A percentile compares a stretch with the other conserved stretches of the same genome.
These are phyloP conservation scores for Manis javanica DNA, from an alignment of 2,797 vertebrate genomes.

Conservation along the genomic window DNA sequence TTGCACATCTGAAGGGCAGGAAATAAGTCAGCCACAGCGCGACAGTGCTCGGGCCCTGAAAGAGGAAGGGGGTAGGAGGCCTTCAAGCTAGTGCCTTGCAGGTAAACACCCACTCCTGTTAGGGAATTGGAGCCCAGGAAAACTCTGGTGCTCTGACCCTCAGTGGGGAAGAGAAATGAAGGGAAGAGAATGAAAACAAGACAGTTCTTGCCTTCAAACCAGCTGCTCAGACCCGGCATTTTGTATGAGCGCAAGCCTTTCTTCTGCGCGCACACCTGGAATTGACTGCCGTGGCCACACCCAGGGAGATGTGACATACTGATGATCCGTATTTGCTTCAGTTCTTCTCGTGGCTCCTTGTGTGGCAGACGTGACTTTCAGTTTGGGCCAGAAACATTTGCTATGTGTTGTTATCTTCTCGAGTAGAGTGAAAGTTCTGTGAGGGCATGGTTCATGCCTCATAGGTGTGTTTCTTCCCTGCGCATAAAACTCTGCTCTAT, in stretches of 20 bases:
- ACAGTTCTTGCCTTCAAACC: neutral
- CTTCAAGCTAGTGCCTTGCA: neutral
- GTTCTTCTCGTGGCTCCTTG: neutral
- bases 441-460: neutral
- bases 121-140: neutral
- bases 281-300: rapidly evolving
- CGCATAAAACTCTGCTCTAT: neutral
- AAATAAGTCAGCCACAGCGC: neutral
- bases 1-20: neutral
- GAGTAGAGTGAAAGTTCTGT: neutral
- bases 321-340: neutral
- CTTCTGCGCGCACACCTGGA: neutral
- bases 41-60: neutral
- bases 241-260: neutral
- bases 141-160: rapidly evolving
- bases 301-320: too few species aligned
- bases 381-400: neutral
- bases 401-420: neutral
- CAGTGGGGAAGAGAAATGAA: neutral
- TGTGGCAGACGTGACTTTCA: neutral
- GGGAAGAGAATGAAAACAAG: neutral
- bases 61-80: neutral
- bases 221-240: neutral
- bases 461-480: neutral
- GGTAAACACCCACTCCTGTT: neutral